Base-by-base conservation (phyloP, 2,888 invertebrate species). In the Candidula unifasciata region DNA sequence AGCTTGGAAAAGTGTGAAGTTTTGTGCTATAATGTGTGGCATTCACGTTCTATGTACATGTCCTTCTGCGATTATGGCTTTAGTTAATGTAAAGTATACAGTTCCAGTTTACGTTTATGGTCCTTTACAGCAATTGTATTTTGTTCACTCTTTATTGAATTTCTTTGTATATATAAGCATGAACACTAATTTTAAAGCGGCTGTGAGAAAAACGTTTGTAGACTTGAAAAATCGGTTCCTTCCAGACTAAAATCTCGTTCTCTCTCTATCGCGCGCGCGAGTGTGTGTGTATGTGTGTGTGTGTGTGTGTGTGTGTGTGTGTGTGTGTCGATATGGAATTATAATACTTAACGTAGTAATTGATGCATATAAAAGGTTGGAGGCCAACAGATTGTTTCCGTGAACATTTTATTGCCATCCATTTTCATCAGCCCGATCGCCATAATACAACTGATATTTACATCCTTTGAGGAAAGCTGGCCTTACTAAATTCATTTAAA, bases 1-100 rank as follows among this genome's bases (percentile, higher is more conserved):
- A 8, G 37, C 44, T 18, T n/a, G 21, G 73, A 73, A 73, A 73
- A 73, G 73, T 73, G 73, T 73, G 3, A 37, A 73, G 30, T 73
- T 73, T 44, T 1, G 37, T 24, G 73, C n/a, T 73, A 27, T 73
- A 2, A 44, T 37, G n/a, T 73, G 21, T 35, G 44, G 73, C 6
- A 6, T 18, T 37, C 44, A 24, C 44, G 33, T 73, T 13, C 1
- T 73, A 21, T 73, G 73, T 44, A 44, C 73, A 13, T 2, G 5
- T 44, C 24, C 27, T 1, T 1, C 73, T 16, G 44, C 24, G 2
- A 5, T 13, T 1, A 8, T 1, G 18, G 2, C 24, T 44, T 2
- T 73, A 6, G 10, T 73, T 10, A 44, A 35, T n/a, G 21, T 5
- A 3, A 18, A n/a, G 8, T 21, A 44, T 44, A 24, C 2, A 1